Conservation (phyloP, 2,113 vertebrate genomes). For the Corythaixoides concolor region DNA sequence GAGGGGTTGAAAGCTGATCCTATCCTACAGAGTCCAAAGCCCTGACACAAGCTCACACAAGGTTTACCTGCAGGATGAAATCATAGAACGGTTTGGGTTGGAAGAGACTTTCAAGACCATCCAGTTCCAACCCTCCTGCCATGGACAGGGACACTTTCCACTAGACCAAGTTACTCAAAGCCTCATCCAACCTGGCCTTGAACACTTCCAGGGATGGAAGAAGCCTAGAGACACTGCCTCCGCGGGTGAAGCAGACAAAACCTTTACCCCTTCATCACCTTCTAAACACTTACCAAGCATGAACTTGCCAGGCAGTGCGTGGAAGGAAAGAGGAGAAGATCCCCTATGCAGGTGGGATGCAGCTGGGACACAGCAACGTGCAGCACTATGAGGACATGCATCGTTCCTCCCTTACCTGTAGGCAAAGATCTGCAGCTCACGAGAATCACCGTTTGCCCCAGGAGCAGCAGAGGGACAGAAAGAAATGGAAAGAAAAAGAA, state of each 20-base stretch:
- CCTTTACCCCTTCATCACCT: too few relatives aligned
- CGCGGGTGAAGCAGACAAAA: rapidly evolving
- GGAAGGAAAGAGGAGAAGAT: not conserved
- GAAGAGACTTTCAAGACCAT: too few relatives aligned
- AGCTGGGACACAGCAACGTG: too few relatives aligned
- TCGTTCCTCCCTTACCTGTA: not conserved
- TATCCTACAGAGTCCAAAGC: not conserved
- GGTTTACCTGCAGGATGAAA: too few relatives aligned
- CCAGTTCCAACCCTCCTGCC: too few relatives aligned
- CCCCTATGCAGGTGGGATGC: rapidly evolving
- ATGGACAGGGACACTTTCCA: too few relatives aligned
- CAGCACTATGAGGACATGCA: not conserved
- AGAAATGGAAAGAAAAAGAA: not conserved
- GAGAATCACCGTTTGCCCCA: not conserved
- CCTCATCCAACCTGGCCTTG: too few relatives aligned
- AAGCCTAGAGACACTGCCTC: not conserved
- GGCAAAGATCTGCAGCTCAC: not conserved
- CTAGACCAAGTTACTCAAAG: too few relatives aligned
- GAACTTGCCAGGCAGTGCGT: not conserved
- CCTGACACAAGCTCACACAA: too few relatives aligned
- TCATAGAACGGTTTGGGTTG: too few relatives aligned
- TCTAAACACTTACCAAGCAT: rapidly evolving
- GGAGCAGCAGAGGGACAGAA: not conserved
- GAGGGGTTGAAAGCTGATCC: not conserved
- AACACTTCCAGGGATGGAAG: too few relatives aligned